Evolutionary conservation across 2,888 invertebrate genomes (phyloP).

Genomic region (Parnassius mnemosyne): DNA sequence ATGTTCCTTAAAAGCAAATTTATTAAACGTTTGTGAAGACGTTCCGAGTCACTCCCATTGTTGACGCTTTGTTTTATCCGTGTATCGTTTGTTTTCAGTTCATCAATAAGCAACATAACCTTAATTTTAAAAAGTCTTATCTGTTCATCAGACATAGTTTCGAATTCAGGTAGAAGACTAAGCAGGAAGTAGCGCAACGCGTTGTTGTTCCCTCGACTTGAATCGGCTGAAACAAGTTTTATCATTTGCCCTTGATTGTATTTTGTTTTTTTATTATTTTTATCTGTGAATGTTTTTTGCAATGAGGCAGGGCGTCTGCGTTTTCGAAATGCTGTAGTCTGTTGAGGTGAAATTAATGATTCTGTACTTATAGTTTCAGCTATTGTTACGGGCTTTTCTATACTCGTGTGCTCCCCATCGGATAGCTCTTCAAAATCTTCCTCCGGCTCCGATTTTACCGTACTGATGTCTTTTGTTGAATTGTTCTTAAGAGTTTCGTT

Average conservation of each 20-base stretch:
- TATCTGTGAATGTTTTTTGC: slow-evolving; percentile 7
- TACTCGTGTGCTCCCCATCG: slow-evolving; percentile 5
- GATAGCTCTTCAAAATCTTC: slow-evolving; percentile 18
- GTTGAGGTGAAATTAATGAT: not conserved
- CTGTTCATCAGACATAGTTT: slow-evolving; percentile 44
- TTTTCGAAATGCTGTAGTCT: slow-evolving; percentile 1
- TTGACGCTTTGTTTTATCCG: slow-evolving; percentile 25
- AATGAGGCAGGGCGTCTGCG: slow-evolving; percentile 8
- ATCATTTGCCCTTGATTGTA: not conserved
- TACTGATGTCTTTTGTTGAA: slow-evolving; percentile 21
- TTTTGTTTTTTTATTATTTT: slow-evolving; percentile 12
- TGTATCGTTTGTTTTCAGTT: slow-evolving; percentile 36
- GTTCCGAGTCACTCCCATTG: slow-evolving; percentile 27
- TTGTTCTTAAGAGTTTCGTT: slow-evolving; percentile 21
- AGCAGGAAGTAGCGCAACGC: slow-evolving; percentile 40
- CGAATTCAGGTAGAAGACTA: slow-evolving; percentile 44
- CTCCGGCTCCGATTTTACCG: slow-evolving; percentile 27
- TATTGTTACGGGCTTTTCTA: slow-evolving; percentile 8
- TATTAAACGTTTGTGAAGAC: slow-evolving; percentile 40
- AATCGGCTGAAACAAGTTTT: slow-evolving; percentile 1
- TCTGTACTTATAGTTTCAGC: slow-evolving; percentile 11
- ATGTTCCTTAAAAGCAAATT: slow-evolving; percentile 30
- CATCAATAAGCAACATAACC: slow-evolving; percentile 41
- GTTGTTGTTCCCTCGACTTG: slow-evolving; percentile 23
- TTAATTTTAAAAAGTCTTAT: slow-evolving; percentile 44